These are phyloP conservation scores for Atlantisia rogersi DNA, from an alignment of 2,113 vertebrate species.

Conservation along the genomic window DNA sequence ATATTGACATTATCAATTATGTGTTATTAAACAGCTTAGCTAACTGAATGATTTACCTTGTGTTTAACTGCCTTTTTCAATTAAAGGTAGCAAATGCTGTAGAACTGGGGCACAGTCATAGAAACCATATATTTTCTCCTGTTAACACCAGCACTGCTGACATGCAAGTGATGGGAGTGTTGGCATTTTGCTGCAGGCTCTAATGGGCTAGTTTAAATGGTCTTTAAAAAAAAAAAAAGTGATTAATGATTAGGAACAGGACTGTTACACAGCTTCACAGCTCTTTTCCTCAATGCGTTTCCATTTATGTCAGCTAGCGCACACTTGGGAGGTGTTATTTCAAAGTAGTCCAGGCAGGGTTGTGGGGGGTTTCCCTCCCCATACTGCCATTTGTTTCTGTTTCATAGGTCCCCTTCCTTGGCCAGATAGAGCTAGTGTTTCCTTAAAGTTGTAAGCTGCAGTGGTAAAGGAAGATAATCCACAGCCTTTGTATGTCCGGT, in stretches of 20 bases:
- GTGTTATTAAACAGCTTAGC: conserved; percentile 74
- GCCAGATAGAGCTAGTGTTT: neutral
- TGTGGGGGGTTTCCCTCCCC: neutral
- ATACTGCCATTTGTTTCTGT: conserved; percentile 52
- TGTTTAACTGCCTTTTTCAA: conserved; percentile 78
- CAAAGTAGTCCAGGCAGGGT: conserved; percentile 4
- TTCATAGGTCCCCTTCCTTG: conserved; percentile 30
- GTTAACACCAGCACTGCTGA: conserved; percentile 72
- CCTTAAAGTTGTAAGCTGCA: conserved; percentile 6
- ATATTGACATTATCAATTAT: conserved; percentile 73
- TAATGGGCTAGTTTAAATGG: conserved; percentile 66
- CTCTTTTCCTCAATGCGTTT: conserved; percentile 46
- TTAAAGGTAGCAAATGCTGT: conserved; percentile 72
- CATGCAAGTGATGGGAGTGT: conserved; percentile 50
- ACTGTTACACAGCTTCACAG: conserved; percentile 45
- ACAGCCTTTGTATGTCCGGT: neutral
- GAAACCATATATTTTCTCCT: conserved; percentile 76
- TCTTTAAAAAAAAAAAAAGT: conserved; percentile 38
- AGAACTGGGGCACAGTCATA: conserved; percentile 44
- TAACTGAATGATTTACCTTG: conserved; percentile 75
- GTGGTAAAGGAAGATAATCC: conserved; percentile 26
- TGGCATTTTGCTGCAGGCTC: conserved; percentile 68
- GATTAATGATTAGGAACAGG: conserved; percentile 69
- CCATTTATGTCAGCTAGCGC: conserved; percentile 45
- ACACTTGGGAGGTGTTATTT: conserved; percentile 59